Percentiles rank a stretch among this genome's conserved stretches.
Evolutionary conservation across 1,140 invertebrate species (phyloP).

Genomic region (Uloborus diversus): DNA sequence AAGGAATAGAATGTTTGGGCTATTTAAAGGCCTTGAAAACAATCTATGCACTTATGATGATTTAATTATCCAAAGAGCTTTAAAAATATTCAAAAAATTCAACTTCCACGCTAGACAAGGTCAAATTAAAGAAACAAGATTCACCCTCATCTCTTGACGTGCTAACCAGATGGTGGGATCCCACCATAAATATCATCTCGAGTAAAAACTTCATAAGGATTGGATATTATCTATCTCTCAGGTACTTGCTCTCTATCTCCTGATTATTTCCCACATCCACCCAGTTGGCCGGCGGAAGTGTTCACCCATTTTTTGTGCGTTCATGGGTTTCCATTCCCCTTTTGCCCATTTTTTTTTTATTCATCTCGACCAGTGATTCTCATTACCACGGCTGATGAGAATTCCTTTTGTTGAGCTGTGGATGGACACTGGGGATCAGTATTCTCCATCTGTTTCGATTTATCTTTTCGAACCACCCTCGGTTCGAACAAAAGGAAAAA

Average conservation of each 20-base stretch:
- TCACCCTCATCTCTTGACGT: too few relatives aligned
- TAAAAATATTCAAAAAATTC: too few relatives aligned
- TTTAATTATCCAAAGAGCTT: too few relatives aligned
- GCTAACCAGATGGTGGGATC: not conserved
- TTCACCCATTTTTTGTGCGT: too few relatives aligned
- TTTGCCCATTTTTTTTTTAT: not conserved
- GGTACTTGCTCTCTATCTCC: not conserved
- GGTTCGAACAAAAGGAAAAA: slow-evolving; percentile 27
- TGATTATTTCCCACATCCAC: not conserved
- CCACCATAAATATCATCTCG: not conserved
- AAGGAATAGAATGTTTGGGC: too few relatives aligned
- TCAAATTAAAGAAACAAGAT: too few relatives aligned
- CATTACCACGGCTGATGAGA: slow-evolving; percentile 30
- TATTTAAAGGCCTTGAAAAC: too few relatives aligned
- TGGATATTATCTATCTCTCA: too few relatives aligned
- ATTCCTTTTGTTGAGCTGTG: slow-evolving; percentile 23
- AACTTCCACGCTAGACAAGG: too few relatives aligned
- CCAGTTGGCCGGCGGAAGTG: not conserved
- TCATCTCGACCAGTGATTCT: slow-evolving; percentile 36
- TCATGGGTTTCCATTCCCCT: too few relatives aligned
- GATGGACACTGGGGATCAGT: slow-evolving; percentile 51
- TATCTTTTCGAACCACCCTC: slow-evolving; percentile 40
- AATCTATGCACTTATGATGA: too few relatives aligned
- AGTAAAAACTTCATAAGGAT: not conserved
- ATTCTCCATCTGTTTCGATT: slow-evolving; percentile 54